Percentiles rank a stretch among this genome's conserved stretches.
phyloP scores from a whole-genome alignment of 2,797 vertebrate species.

The Sitta carolinensis region DNA sequence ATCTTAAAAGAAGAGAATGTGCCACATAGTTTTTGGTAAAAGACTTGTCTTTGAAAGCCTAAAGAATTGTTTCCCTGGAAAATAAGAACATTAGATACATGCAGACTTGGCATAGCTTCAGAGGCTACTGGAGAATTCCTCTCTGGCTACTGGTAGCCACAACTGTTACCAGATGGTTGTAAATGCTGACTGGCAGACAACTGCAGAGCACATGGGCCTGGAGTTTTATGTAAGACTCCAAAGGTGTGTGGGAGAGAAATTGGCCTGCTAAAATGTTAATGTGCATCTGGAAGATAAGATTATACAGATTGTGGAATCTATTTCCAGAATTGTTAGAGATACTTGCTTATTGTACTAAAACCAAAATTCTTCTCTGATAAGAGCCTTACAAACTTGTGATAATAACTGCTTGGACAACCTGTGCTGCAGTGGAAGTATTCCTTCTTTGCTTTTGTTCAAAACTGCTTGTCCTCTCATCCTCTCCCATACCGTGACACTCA shows the following conservation, averaged over 20 bases:
- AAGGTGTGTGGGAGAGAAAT: conserved; percentile 33
- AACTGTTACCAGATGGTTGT: conserved; percentile 31
- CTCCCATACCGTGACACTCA: not conserved
- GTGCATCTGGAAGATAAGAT: conserved; percentile 43
- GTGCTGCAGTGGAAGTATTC: not conserved
- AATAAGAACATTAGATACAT: conserved; percentile 1
- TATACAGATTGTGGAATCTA: not conserved
- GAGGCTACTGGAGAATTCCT: conserved; percentile 46
- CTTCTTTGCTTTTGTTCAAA: not conserved
- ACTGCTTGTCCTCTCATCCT: not conserved
- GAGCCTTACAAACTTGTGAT: not conserved
- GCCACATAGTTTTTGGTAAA: conserved; percentile 27
- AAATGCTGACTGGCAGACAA: conserved; percentile 26
- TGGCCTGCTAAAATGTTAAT: conserved; percentile 29
- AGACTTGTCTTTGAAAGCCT: conserved; percentile 4
- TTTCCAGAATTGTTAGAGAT: not conserved
- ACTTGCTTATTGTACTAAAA: not conserved
- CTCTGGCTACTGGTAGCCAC: conserved; percentile 51
- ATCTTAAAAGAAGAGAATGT: not conserved
- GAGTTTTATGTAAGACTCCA: not conserved
- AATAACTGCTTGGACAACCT: not conserved
- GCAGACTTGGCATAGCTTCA: conserved; percentile 50
- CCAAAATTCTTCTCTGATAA: not conserved
- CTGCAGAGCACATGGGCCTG: not conserved
- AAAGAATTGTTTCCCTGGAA: conserved; percentile 16